Evolutionary conservation across 2,797 vertebrate species (phyloP).

Genomic region (Discoglossus pictus): DNA sequence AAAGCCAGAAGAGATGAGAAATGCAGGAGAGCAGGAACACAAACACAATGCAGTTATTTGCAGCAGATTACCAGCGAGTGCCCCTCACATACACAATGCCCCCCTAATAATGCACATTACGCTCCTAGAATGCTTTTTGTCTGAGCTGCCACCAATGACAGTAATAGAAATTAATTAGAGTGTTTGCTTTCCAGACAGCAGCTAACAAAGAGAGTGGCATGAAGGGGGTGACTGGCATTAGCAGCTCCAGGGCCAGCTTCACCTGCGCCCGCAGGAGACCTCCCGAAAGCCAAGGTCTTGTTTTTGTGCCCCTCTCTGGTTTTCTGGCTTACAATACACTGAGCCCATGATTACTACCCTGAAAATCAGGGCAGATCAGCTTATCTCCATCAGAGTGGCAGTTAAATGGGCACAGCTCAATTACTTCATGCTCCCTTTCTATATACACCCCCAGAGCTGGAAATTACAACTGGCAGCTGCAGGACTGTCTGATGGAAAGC

Average conservation of each 20-base stretch:
- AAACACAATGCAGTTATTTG: too few relatives aligned
- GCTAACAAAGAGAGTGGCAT: slow-evolving; percentile 42
- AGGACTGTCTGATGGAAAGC: slow-evolving; percentile 32
- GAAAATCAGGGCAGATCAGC: slow-evolving; percentile 35
- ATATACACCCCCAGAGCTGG: slow-evolving; percentile 37
- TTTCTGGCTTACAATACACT: slow-evolving; percentile 48
- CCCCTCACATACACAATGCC: not conserved
- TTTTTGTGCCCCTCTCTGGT: slow-evolving; percentile 50
- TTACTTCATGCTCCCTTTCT: slow-evolving; percentile 44
- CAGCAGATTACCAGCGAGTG: too few relatives aligned
- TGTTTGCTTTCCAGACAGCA: slow-evolving; percentile 29
- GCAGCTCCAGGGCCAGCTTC: slow-evolving; percentile 48
- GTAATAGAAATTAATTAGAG: slow-evolving; percentile 40
- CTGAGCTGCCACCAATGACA: slow-evolving; percentile 32
- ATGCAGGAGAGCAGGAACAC: too few relatives aligned
- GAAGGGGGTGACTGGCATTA: slow-evolving; percentile 28
- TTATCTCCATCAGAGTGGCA: slow-evolving; percentile 40
- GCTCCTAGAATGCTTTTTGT: slow-evolving; percentile 12
- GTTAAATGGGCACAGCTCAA: slow-evolving; percentile 44
- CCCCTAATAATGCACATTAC: not conserved
- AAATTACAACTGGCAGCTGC: slow-evolving; percentile 42
- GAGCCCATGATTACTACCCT: slow-evolving; percentile 53
- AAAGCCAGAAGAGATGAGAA: not conserved
- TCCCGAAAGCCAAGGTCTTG: slow-evolving; percentile 49
- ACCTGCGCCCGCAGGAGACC: slow-evolving; percentile 26